Evolutionary conservation across 2,888 invertebrate genomes (phyloP).

Genomic region (Synanthedon andrenaeformis): DNA sequence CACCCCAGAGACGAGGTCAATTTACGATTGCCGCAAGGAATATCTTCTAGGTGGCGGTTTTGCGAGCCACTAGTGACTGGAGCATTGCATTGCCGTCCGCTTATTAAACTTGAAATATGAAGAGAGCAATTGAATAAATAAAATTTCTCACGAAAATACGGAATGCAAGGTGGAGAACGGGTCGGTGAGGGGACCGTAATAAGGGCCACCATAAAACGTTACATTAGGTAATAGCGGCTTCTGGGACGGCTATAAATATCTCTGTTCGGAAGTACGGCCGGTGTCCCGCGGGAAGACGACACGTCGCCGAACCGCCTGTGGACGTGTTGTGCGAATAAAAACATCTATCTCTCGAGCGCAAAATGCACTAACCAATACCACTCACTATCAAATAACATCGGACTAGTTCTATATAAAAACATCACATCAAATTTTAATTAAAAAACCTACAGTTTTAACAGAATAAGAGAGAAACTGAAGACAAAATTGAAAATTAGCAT

Average conservation of each 20-base stretch:
- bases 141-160: constrained; percentile 28
- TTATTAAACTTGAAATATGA: constrained; percentile 28
- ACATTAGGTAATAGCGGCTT: constrained; percentile 69
- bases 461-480: too few species aligned
- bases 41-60: constrained; percentile 55
- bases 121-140: constrained; percentile 41
- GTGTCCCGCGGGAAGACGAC: constrained; percentile 64
- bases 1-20: constrained; percentile 37
- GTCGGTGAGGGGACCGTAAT: constrained; percentile 57
- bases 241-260: constrained; percentile 69
- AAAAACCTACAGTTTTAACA: too few species aligned
- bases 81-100: constrained; percentile 12
- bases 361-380: constrained; percentile 23
- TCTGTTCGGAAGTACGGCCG: constrained; percentile 66
- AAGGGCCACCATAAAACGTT: constrained; percentile 69
- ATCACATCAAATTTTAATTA: too few species aligned
- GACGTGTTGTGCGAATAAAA: constrained; percentile 66
- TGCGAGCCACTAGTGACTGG: constrained; percentile 47
- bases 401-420: too few species aligned
- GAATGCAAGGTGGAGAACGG: constrained; percentile 34
- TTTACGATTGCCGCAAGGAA: constrained; percentile 66
- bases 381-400: constrained; percentile 63
- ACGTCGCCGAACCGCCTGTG: constrained; percentile 48
- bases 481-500: too few species aligned
- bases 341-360: constrained; percentile 36